A percentile compares a stretch with the other conserved stretches of the same genome.
These are phyloP conservation scores for Cheilosia vulpina DNA, from an alignment of 2,888 invertebrate genomes.

Conservation along the genomic window DNA sequence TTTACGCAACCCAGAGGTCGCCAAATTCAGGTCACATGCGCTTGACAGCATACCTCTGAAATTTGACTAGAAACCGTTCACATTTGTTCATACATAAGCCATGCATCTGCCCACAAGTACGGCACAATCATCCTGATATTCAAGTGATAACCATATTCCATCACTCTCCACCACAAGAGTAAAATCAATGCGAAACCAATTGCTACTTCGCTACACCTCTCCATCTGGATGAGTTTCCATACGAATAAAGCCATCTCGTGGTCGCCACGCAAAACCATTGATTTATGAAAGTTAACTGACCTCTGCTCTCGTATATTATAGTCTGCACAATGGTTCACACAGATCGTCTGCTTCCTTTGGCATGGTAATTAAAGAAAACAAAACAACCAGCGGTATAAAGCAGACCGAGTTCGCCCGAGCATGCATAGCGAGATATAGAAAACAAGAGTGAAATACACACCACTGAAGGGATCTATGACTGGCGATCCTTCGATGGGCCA, in stretches of 20 bases:
- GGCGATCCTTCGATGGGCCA: slow-evolving; percentile 43
- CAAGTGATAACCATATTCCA: too few species aligned
- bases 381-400: slow-evolving; percentile 5
- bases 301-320: slow-evolving; percentile 30
- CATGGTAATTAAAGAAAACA: slow-evolving; percentile 51
- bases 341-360: slow-evolving; percentile 32
- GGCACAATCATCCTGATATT: too few species aligned
- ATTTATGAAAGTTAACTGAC: slow-evolving; percentile 59
- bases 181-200: background rate
- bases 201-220: background rate
- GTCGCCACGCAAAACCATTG: slow-evolving; percentile 30
- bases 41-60: too few species aligned
- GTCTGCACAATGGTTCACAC: slow-evolving; percentile 36
- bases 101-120: too few species aligned
- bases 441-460: slow-evolving; percentile 71
- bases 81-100: too few species aligned
- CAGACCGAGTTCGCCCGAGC: slow-evolving; percentile 10
- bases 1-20: too few species aligned
- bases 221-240: background rate
- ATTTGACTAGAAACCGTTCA: too few species aligned
- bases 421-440: slow-evolving; percentile 30
- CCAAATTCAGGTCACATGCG: too few species aligned
- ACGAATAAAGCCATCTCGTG: background rate
- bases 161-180: too few species aligned
- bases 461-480: slow-evolving; percentile 61